phyloP scores from a whole-genome alignment of 2,113 vertebrate genomes.

The Colinus virginianus region DNA sequence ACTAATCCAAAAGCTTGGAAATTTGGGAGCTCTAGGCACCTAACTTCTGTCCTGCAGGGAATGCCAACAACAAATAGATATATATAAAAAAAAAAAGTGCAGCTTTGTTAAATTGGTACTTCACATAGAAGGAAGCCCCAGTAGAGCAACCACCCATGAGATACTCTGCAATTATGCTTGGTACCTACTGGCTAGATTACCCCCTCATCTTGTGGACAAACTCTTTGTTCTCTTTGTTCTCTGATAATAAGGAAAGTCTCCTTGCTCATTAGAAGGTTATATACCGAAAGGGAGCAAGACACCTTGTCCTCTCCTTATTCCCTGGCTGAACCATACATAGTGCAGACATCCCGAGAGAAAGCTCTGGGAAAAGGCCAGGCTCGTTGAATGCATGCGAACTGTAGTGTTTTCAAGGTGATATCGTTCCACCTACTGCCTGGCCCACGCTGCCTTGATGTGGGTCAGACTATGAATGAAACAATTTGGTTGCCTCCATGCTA shows the following conservation, averaged over 20 bases:
- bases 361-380: not conserved
- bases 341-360: not conserved
- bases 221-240: not conserved
- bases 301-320: not conserved
- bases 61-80: not conserved
- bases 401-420: not conserved
- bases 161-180: not conserved
- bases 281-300: not conserved
- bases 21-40: not conserved
- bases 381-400: fast-evolving
- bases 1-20: not conserved
- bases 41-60: not conserved
- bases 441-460: conserved; percentile 18
- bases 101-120: not conserved
- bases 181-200: fast-evolving
- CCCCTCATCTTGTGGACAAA: not conserved
- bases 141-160: not conserved
- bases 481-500: not conserved
- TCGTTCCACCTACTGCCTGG: not conserved
- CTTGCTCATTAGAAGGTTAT: not conserved
- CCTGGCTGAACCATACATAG: not conserved
- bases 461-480: not conserved
- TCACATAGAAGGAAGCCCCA: fast-evolving
- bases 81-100: not conserved
- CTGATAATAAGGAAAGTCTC: not conserved